These are phyloP conservation scores for Coregonus clupeaformis DNA, from an alignment of 2,113 vertebrate genomes.

Conservation along the genomic window DNA sequence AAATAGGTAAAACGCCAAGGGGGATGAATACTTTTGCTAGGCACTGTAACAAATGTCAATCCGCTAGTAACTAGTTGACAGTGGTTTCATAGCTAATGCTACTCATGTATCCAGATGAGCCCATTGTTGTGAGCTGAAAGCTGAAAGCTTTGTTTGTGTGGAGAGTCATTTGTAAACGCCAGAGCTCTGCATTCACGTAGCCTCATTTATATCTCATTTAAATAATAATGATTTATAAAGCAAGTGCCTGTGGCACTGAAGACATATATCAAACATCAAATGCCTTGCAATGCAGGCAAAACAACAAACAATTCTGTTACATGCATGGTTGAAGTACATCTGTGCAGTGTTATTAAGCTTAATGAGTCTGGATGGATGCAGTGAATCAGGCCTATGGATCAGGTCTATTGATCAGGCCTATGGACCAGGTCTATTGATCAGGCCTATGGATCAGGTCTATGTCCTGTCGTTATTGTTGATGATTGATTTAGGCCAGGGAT, in stretches of 20 bases:
- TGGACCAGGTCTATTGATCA: too few species aligned
- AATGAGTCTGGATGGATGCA: conserved; percentile 73
- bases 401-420: too few species aligned
- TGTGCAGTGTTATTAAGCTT: conserved; percentile 56
- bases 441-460: too few species aligned
- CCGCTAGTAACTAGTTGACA: too few species aligned
- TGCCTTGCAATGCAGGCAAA: conserved; percentile 71
- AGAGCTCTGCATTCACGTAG: conserved; percentile 77
- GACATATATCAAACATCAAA: conserved; percentile 75
- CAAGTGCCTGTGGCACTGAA: conserved; percentile 65
- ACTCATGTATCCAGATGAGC: too few species aligned
- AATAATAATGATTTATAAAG: conserved; percentile 81
- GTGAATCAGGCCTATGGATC: too few species aligned
- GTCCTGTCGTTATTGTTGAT: conserved; percentile 57
- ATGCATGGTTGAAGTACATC: conserved; percentile 43
- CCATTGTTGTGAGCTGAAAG: too few species aligned
- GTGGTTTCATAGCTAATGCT: too few species aligned
- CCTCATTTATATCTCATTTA: too few species aligned
- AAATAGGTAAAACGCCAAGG: too few species aligned
- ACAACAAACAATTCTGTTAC: conserved; percentile 57
- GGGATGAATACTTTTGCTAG: too few species aligned
- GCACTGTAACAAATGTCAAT: too few species aligned
- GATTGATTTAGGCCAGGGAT: conserved; percentile 60
- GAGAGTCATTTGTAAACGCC: conserved; percentile 78
- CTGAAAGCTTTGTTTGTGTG: conserved; percentile 64